Conservation (phyloP, 1,140 invertebrate genomes). For the Penaeus vannamei region DNA sequence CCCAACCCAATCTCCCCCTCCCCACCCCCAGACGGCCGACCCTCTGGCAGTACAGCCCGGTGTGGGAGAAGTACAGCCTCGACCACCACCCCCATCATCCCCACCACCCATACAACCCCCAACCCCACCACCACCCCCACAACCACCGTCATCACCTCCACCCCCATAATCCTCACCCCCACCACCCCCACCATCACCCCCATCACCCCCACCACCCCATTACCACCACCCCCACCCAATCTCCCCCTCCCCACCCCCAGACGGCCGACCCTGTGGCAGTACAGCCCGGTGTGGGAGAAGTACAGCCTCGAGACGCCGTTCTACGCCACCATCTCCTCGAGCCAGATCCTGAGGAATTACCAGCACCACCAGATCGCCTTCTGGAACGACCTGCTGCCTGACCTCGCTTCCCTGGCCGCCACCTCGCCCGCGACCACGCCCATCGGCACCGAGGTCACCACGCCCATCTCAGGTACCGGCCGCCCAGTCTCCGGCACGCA, state of each 20-base stretch:
- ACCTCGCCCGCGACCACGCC: background rate
- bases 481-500: constrained; percentile 38
- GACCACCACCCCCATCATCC: constrained; percentile 32
- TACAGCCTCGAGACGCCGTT: constrained; percentile 32
- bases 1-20: no score
- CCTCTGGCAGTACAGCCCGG: constrained; percentile 27
- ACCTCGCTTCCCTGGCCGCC: background rate
- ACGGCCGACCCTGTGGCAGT: constrained; percentile 32
- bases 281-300: constrained; percentile 29
- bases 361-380: constrained; percentile 52
- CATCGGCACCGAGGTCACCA: background rate
- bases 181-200: no score
- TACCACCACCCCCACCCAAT: no score
- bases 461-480: background rate
- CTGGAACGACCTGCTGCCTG: constrained; percentile 50
- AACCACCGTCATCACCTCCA: no score
- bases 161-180: no score
- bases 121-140: no score
- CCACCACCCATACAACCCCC: constrained; percentile 17
- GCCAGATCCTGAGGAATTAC: constrained; percentile 44
- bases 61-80: constrained; percentile 36
- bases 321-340: constrained; percentile 44
- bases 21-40: constrained; percentile 11
- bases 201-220: no score
- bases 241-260: background rate